Conservation (phyloP, 2,888 invertebrate genomes). For the Trachelus troglodyta region DNA sequence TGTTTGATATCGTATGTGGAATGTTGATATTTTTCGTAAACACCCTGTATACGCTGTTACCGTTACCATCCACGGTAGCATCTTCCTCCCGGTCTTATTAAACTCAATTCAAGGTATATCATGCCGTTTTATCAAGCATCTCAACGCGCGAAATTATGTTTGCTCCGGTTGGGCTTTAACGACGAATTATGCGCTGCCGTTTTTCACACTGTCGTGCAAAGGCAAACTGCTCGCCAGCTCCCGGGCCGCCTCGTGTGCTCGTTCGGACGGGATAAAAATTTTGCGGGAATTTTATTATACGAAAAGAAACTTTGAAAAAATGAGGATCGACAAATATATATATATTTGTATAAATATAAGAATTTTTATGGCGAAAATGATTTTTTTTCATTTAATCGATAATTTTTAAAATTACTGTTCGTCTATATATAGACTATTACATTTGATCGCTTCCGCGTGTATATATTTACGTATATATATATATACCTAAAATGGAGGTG, state of each 20-base stretch:
- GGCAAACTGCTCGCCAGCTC: not conserved
- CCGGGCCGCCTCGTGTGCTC: not conserved
- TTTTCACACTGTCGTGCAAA: not conserved
- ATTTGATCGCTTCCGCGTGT: not conserved
- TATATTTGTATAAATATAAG: not conserved
- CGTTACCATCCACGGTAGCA: not conserved
- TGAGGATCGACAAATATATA: too few relatives aligned
- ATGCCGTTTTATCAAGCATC: conserved; percentile 27
- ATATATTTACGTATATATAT: not conserved
- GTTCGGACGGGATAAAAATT: not conserved
- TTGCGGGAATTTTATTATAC: not conserved
- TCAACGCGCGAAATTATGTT: conserved; percentile 2
- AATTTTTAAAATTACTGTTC: not conserved
- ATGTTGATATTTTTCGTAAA: not conserved
- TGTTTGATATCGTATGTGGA: not conserved
- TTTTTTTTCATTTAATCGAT: not conserved
- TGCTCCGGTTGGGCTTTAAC: not conserved
- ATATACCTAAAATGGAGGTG: not conserved
- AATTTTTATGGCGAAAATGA: not conserved
- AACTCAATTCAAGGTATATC: conserved; percentile 31
- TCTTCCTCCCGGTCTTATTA: conserved; percentile 24
- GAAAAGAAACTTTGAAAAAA: not conserved
- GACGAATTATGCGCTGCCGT: not conserved
- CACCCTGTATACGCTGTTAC: not conserved
- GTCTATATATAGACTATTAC: not conserved